Evolutionary conservation across 2,888 invertebrate genomes (phyloP), one percentile per base, ranked within the genome.

Genomic region (Amblyjoppa fuscipennis): DNA sequence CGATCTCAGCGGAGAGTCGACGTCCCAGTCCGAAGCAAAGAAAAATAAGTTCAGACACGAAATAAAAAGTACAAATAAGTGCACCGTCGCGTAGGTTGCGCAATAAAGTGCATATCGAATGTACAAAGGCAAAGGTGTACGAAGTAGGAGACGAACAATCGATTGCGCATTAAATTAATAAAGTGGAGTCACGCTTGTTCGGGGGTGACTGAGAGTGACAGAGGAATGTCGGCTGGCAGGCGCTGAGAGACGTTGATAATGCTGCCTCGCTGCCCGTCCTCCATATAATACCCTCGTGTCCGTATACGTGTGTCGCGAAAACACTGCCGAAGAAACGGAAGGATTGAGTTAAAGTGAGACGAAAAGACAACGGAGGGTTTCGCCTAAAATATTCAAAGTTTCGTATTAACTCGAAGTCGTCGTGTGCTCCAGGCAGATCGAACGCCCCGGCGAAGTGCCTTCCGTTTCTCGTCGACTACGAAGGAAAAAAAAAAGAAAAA

Each of bases 101-200:
- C 64, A 75, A 64, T 64, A 75, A 75, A 75, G 64, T 66, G 34
- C 59, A 68, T 73, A 73, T 41, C 16, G 25, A 71, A 71, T 73
- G 49, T 79, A 73, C 51, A 73, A 34, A 59, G 9, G 56, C 70
- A 31, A 66, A n/a, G 64, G 34, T 66, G 20, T 1, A 51, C 64
- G 34, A 66, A 64, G 75, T 64, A 66, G 51, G 66, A 51, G 51
- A 64, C 75, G 75, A 76, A 38, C 66, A 85, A 83, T 85, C 85
- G 73, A 83, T 86, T 83, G 81, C 81, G 51, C 81, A 76, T 85
- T 71, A 77, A 87, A 85, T 85, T 87, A 87, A 87, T 83, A 80
- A 78, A 85, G 77, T 56, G 53, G 49, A 80, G 69, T 78, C 79
- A 75, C 79, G 79, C 79, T 79, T 56, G 38, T 64, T 64, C 51